phyloP scores from a whole-genome alignment of 2,888 invertebrate species.

The Conchocele bisecta region DNA sequence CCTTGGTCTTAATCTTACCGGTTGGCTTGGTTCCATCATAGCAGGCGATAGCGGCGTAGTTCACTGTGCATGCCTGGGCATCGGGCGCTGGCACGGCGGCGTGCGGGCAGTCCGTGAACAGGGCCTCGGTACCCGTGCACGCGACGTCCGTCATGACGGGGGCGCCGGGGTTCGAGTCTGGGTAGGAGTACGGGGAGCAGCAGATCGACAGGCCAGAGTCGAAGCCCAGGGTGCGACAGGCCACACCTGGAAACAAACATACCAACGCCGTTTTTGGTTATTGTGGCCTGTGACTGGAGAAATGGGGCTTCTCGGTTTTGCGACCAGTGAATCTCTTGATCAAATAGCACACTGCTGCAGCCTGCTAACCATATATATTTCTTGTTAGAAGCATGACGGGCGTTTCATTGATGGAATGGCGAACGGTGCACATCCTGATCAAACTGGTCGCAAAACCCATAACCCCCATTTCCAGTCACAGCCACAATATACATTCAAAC shows the following conservation, averaged over 20 bases:
- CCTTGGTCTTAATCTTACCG: conserved; percentile 45
- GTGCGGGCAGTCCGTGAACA: conserved; percentile 59
- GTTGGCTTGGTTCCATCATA: conserved; percentile 55
- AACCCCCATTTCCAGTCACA: too few species aligned
- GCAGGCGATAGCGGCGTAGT: conserved; percentile 70
- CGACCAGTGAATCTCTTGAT: too few species aligned
- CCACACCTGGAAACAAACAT: conserved; percentile 55
- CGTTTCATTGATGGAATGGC: too few species aligned
- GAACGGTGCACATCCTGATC: too few species aligned
- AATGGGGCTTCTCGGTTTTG: too few species aligned
- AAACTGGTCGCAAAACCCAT: too few species aligned
- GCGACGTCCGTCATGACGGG: conserved; percentile 48
- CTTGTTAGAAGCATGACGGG: too few species aligned
- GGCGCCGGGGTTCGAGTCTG: conserved; percentile 22
- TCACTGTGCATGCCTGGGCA: conserved; percentile 38
- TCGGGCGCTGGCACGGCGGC: conserved; percentile 4
- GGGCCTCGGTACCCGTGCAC: conserved; percentile 64
- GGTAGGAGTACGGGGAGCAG: conserved; percentile 65
- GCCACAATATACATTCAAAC: too few species aligned
- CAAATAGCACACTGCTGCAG: too few species aligned
- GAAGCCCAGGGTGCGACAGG: conserved; percentile 63
- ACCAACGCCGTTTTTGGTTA: too few species aligned
- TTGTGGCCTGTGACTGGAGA: too few species aligned
- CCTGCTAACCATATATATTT: too few species aligned
- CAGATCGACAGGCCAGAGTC: conserved; percentile 63